These are phyloP conservation scores for Anser cygnoides DNA, from an alignment of 2,113 vertebrate genomes.

Conservation along the genomic window DNA sequence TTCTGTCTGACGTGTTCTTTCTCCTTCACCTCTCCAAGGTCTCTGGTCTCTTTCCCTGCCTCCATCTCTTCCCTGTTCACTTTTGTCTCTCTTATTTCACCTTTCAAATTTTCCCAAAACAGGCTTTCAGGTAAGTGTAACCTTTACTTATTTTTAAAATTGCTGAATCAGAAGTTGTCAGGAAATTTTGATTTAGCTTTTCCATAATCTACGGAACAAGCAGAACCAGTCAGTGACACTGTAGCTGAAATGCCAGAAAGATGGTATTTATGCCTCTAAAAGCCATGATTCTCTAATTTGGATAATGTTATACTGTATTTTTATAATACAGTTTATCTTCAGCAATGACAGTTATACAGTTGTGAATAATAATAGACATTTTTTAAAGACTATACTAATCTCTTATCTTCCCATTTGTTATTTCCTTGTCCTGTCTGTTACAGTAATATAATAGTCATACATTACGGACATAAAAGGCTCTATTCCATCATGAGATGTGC, in stretches of 20 bases:
- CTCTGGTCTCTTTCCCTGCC: background rate
- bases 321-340: constrained; percentile 56
- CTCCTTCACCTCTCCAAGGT: background rate
- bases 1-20: background rate
- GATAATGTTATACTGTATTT: constrained; percentile 17
- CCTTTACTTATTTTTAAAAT: background rate
- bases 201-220: background rate
- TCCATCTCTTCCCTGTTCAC: background rate
- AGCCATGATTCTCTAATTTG: constrained; percentile 44
- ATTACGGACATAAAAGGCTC: constrained; percentile 37
- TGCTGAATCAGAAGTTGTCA: constrained; percentile 27
- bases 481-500: constrained; percentile 13
- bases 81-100: background rate
- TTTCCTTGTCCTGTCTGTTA: constrained; percentile 39
- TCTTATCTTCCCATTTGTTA: constrained; percentile 55
- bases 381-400: constrained; percentile 47
- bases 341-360: constrained; percentile 56
- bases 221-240: background rate
- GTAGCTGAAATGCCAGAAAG: background rate
- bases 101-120: background rate
- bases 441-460: constrained; percentile 21
- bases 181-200: constrained; percentile 12
- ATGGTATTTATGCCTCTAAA: background rate
- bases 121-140: background rate
- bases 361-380: constrained; percentile 60